Evolutionary conservation across 1,140 invertebrate species (phyloP).

Genomic region (Tachypleus tridentatus): DNA sequence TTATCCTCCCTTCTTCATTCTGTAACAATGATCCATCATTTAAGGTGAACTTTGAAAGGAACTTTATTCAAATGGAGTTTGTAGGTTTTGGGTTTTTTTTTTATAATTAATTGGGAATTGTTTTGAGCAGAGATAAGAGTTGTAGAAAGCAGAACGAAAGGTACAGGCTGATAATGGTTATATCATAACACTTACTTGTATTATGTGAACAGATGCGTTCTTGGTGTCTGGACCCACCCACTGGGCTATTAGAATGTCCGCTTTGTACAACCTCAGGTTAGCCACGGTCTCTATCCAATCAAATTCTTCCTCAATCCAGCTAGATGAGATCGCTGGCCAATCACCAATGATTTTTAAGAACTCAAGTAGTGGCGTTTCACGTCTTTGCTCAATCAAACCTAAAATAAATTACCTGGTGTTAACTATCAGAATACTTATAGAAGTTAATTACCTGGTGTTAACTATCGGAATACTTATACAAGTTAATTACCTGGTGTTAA

Average conservation of each 20-base stretch:
- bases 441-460: too few relatives aligned
- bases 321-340: conserved; percentile 61
- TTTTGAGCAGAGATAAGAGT: too few relatives aligned
- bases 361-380: conserved; percentile 53
- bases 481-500: too few relatives aligned
- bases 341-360: conserved; percentile 62
- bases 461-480: too few relatives aligned
- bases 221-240: conserved; percentile 80
- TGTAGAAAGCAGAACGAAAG: too few relatives aligned
- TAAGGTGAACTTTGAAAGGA: too few relatives aligned
- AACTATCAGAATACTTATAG: too few relatives aligned
- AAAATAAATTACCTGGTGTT: conserved; percentile 16
- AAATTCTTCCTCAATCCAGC: conserved; percentile 50
- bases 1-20: too few relatives aligned
- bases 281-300: conserved; percentile 63
- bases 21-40: too few relatives aligned
- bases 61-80: too few relatives aligned
- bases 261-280: conserved; percentile 63
- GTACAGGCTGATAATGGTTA: neutral
- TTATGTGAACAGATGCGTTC: conserved; percentile 70
- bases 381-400: conserved; percentile 44
- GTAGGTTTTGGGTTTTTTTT: too few relatives aligned
- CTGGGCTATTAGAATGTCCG: conserved; percentile 65
- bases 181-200: conserved; percentile 46
- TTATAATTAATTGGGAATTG: too few relatives aligned